These are phyloP conservation scores for Andrena marginata DNA, from an alignment of 2,888 invertebrate species.

Conservation along the genomic window DNA sequence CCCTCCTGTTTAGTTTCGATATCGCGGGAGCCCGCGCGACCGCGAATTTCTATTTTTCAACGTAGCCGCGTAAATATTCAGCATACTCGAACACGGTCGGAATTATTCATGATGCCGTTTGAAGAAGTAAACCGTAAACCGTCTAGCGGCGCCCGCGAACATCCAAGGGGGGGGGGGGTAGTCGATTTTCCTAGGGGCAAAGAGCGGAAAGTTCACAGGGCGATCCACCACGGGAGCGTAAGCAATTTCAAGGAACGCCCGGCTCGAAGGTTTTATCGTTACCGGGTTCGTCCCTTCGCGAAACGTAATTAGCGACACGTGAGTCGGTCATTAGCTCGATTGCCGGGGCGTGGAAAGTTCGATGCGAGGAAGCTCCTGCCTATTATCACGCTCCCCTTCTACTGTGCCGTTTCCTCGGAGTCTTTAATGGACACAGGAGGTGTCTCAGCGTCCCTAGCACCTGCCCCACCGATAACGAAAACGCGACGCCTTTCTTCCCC, in stretches of 20 bases:
- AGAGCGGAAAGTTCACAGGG: not conserved
- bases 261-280: not conserved
- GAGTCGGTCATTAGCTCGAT: conserved; percentile 63
- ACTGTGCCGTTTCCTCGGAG: conserved; percentile 15
- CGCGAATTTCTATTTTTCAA: conserved; percentile 39
- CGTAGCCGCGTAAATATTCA: conserved; percentile 34
- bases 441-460: not conserved
- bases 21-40: not conserved
- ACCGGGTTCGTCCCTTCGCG: conserved; percentile 3
- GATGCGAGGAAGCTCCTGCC: conserved; percentile 21
- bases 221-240: not conserved
- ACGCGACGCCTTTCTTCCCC: conserved; percentile 19
- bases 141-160: not conserved
- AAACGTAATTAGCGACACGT: conserved; percentile 53
- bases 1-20: not conserved
- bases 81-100: not conserved
- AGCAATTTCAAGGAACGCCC: conserved; percentile 10
- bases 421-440: conserved; percentile 50
- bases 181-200: not conserved
- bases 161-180: not conserved
- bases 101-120: conserved; percentile 47
- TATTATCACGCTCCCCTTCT: conserved; percentile 28
- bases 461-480: conserved; percentile 8
- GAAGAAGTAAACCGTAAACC: not conserved
- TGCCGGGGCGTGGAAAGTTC: conserved; percentile 33